These are phyloP conservation scores for Napeogenes inachia DNA, from an alignment of 2,888 invertebrate species.

Conservation along the genomic window DNA sequence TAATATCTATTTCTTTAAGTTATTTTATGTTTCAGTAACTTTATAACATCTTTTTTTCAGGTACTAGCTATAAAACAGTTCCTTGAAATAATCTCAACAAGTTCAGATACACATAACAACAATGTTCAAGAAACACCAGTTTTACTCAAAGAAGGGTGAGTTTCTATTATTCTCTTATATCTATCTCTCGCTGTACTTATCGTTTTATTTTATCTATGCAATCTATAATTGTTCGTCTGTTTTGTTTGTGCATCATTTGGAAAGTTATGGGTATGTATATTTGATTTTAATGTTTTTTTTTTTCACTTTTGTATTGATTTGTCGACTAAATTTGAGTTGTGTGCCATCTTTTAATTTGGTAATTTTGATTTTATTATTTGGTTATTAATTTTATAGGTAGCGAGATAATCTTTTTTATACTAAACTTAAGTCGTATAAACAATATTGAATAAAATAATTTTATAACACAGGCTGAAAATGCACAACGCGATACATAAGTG, in stretches of 20 bases:
- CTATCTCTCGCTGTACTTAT: slow-evolving; percentile 4
- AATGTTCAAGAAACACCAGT: slow-evolving; percentile 83
- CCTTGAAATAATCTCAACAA: slow-evolving; percentile 92
- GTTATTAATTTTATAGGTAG: no score
- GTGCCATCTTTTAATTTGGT: slow-evolving; percentile 10
- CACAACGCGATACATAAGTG: no score
- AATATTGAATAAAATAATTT: no score
- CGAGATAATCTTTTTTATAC: no score
- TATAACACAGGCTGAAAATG: no score
- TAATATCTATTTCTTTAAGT: no score
- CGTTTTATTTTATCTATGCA: slow-evolving; percentile 24
- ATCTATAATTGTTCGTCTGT: slow-evolving; percentile 28
- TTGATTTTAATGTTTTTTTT: slow-evolving; percentile 28
- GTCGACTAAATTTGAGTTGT: slow-evolving; percentile 6
- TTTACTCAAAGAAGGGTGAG: slow-evolving; percentile 94
- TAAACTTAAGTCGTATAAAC: no score
- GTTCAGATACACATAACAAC: slow-evolving; percentile 80
- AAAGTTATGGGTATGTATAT: slow-evolving; percentile 67
- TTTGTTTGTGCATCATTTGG: slow-evolving; percentile 50
- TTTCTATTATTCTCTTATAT: slow-evolving; percentile 30
- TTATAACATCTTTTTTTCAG: slow-evolving; percentile 40
- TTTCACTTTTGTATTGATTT: slow-evolving; percentile 14
- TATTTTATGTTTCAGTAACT: neutral
- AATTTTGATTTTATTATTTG: neutral
- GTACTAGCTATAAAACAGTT: slow-evolving; percentile 89